Percentiles rank a stretch among this genome's conserved stretches.
These are phyloP conservation scores for Papilio demoleus DNA, from an alignment of 2,888 invertebrate genomes.

Conservation along the genomic window DNA sequence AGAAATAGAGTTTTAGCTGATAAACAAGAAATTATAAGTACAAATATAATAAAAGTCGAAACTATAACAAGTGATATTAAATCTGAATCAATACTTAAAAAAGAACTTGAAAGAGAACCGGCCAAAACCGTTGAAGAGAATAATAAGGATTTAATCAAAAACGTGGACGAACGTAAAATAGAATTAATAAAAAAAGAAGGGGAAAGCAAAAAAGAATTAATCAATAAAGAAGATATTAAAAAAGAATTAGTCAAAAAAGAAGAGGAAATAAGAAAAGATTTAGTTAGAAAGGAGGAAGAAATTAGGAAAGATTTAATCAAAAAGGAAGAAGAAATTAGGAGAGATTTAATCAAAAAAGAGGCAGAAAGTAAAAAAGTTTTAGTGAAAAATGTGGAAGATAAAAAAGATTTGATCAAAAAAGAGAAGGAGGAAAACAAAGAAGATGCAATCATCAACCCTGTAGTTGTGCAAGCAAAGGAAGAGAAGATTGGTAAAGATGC, in stretches of 20 bases:
- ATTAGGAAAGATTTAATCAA: slow-evolving; percentile 35
- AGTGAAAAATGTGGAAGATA: not conserved
- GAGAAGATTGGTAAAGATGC: slow-evolving; percentile 49
- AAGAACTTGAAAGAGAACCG: slow-evolving; percentile 12
- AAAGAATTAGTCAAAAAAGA: slow-evolving; percentile 39
- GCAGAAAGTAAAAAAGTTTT: slow-evolving; percentile 10
- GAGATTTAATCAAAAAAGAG: slow-evolving; percentile 33
- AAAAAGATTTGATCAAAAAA: not conserved
- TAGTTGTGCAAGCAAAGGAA: slow-evolving; percentile 44
- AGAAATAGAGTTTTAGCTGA: slow-evolving; percentile 66
- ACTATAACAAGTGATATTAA: slow-evolving; percentile 33
- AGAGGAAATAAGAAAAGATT: slow-evolving; percentile 36
- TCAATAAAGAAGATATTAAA: slow-evolving; percentile 34
- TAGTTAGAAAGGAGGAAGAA: slow-evolving; percentile 36
- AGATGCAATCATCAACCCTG: slow-evolving; percentile 42
- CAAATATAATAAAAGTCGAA: slow-evolving; percentile 37
- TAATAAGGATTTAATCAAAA: slow-evolving; percentile 26
- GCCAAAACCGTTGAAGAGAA: slow-evolving; percentile 9
- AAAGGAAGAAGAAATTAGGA: slow-evolving; percentile 39
- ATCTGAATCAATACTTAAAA: slow-evolving; percentile 40
- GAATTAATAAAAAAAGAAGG: slow-evolving; percentile 33
- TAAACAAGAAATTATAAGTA: slow-evolving; percentile 50
- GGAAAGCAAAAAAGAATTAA: slow-evolving; percentile 2
- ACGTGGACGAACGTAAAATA: slow-evolving; percentile 38
- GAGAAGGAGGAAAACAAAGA: slow-evolving; percentile 40